Evolutionary conservation across 2,113 vertebrate species (phyloP), one percentile per base, ranked within the genome.

Genomic region (Melanerpes formicivorus): DNA sequence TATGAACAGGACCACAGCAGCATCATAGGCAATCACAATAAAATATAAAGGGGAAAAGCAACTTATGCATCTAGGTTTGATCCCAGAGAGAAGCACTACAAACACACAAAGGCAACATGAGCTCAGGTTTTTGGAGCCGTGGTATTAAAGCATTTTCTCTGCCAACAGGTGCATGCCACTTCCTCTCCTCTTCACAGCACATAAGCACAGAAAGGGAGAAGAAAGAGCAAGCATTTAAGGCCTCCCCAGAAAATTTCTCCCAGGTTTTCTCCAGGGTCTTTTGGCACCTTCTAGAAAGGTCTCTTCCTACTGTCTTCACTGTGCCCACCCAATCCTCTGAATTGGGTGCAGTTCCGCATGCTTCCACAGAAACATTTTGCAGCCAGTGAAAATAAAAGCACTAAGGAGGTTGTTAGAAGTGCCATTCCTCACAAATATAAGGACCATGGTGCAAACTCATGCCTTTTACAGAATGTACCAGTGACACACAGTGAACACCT

Each of bases 81-180:
- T 16, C 46, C 30, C 10, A 89, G 29, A 42, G 2, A 6, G 7
- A 93, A 80, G 21, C 55, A 63, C 59, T 23, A 4, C 5, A 69
- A 65, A 46, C 22, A 58, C 6, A 32, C 25, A 77, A 80, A 54
- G 25, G 10, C 11, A 80, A 71, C 14, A 14, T 1, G 6, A 75
- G 6, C 11, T 67, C 46, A 55, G n/a, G 19, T 12, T 48, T 84
- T 60, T 30, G 71, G 88, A 86, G 26, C 10, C 4, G 0, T 3
- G 10, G 52, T 19, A 60, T 27, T 73, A 55, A 58, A 94, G 23
- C 18, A 70, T 59, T 77, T 88, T 59, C 60, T 63, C 66, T 62
- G 54, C 56, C 72, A 62, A 18, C 1, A 3, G 40, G 11, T 44
- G 1, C 0, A 0, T 19, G 26, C 5, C 22, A 26, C 16, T 81